Base-by-base conservation (phyloP, 2,113 vertebrate genomes). In the Passerina amoena region DNA sequence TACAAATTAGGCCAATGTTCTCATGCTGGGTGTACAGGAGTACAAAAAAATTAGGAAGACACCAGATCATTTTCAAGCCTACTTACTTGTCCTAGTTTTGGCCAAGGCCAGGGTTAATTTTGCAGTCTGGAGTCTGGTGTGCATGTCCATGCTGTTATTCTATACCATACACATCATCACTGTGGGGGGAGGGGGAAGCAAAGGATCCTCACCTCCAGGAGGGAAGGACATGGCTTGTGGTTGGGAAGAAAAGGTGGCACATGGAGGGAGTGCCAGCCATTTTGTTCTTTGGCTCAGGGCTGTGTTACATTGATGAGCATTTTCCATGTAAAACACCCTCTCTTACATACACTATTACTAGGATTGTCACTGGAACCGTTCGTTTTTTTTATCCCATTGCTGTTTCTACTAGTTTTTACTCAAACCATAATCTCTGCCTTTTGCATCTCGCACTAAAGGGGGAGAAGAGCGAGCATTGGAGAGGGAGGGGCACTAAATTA, bases 391-490 rank as follows among this genome's bases (percentile, higher is more conserved):
- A n/a, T 60, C 28, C 45, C 33, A 40, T 10, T 89, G 53, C 45
- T 38, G 19, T 53, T 66, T 66, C 60, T 33, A 30, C 15, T 38
- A 59, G 15, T 6, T 73, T 81, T 51, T 25, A 75, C 20, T 51
- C 28, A 66, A 45, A 10, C 4, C 20, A 5, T 21, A 16, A 77
- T 45, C 37, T 45, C 12, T 78, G 28, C 10, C 33, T 33, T 78
- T 60, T 28, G 25, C 23, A 60, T 51, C 7, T 37, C 33, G 22
- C 45, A 27, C 27, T 14, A 15, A 8, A 77, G 6, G 11, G 7
- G 12, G 14, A 31, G 17, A 42, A 16, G 45, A 77, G 14, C 0
- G 0, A 86, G 37, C 0, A 0, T 1, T 44, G 22, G 21, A 9
- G 37, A 50, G 17, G 22, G 17, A n/a, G 13, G 6, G 45, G 28